A percentile compares a stretch with the other conserved stretches of the same genome.
Evolutionary conservation across 2,888 invertebrate genomes (phyloP).

Genomic region (Malacosoma neustria): DNA sequence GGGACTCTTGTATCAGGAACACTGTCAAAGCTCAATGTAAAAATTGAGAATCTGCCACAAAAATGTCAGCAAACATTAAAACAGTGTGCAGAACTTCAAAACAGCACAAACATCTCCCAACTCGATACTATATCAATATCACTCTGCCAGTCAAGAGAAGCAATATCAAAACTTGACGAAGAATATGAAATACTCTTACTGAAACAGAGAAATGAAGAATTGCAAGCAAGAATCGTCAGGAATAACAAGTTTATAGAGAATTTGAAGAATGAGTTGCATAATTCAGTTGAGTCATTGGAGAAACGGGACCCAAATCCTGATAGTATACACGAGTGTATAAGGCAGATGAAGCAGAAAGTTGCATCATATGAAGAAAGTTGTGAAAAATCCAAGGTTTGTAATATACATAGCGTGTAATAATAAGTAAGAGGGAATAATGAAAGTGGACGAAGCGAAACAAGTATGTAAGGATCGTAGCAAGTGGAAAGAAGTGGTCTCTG

Average conservation of each 20-base stretch:
- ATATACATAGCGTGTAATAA: too few species aligned
- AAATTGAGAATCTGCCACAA: constrained; percentile 42
- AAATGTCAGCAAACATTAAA: constrained; percentile 41
- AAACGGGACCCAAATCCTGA: constrained; percentile 42
- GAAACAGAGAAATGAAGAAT: constrained; percentile 41
- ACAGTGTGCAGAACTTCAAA: constrained; percentile 28
- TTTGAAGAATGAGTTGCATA: constrained; percentile 38
- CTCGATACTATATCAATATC: constrained; percentile 44
- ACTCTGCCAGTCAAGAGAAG: constrained; percentile 31
- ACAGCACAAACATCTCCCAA: constrained; percentile 24
- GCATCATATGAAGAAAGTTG: constrained; percentile 53
- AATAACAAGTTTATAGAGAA: constrained; percentile 43
- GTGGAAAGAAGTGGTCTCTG: too few species aligned
- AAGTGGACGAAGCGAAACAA: too few species aligned
- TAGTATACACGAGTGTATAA: constrained; percentile 45
- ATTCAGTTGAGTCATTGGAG: constrained; percentile 32
- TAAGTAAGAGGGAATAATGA: too few species aligned
- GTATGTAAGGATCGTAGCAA: too few species aligned
- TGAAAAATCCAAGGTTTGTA: constrained; percentile 47
- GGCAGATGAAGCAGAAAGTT: constrained; percentile 51
- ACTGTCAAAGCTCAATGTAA: constrained; percentile 40
- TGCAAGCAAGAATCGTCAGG: constrained; percentile 48
- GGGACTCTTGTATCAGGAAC: constrained; percentile 37
- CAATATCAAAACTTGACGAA: constrained; percentile 34
- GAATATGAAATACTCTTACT: constrained; percentile 52